Conservation (phyloP, 1,140 invertebrate genomes). For the Hylaeus volcanicus region DNA sequence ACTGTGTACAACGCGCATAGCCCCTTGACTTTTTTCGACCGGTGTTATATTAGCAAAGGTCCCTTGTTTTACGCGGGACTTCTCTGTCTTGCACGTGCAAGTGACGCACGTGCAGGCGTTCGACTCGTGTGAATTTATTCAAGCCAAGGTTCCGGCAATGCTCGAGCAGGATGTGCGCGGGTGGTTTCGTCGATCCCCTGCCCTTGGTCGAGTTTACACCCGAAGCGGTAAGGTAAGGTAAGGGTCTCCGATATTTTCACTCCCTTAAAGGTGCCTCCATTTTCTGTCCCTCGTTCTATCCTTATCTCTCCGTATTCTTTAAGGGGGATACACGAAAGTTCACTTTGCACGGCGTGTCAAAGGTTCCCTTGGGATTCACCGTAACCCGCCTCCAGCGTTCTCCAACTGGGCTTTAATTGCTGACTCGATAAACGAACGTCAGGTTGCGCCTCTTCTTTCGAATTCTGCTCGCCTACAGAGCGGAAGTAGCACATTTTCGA, state of each 20-base stretch:
- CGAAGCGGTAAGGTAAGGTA: slow-evolving; percentile 1
- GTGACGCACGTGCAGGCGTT: slow-evolving; percentile 54
- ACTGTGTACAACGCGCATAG: too few relatives aligned
- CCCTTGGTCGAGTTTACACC: slow-evolving; percentile 42
- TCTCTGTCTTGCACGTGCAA: slow-evolving; percentile 29
- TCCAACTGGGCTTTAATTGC: slow-evolving; percentile 57
- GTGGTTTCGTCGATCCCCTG: slow-evolving; percentile 47
- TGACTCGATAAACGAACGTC: slow-evolving; percentile 51
- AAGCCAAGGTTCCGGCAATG: slow-evolving; percentile 61
- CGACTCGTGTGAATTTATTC: slow-evolving; percentile 65
- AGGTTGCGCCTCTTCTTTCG: slow-evolving; percentile 13
- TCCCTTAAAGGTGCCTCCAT: slow-evolving; percentile 51
- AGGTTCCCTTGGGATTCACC: slow-evolving; percentile 55
- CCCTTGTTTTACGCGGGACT: background rate
- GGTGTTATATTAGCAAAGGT: slow-evolving; percentile 15
- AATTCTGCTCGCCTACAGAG: background rate
- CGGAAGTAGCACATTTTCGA: slow-evolving; percentile 21
- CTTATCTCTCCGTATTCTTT: slow-evolving; percentile 53
- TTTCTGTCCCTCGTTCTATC: slow-evolving; percentile 40
- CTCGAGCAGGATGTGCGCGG: slow-evolving; percentile 67
- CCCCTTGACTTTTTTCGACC: too few relatives aligned
- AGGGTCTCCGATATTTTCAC: slow-evolving; percentile 41
- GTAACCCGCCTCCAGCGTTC: slow-evolving; percentile 18
- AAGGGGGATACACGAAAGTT: slow-evolving; percentile 73
- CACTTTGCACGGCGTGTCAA: slow-evolving; percentile 75